phyloP scores from a whole-genome alignment of 2,113 vertebrate species.

The Notarius lentiginosus region DNA sequence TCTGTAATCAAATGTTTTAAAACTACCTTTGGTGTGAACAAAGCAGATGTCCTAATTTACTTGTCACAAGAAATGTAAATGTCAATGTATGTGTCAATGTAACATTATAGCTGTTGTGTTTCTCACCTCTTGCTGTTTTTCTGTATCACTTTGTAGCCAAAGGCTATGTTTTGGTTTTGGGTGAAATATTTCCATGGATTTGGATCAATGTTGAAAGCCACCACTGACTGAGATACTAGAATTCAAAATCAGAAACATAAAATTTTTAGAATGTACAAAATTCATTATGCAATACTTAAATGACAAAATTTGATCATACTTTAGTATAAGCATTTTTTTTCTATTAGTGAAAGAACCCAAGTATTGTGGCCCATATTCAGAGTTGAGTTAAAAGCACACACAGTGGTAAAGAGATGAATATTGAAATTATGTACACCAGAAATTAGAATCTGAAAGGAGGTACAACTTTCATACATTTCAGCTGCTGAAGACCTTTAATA shows the following conservation, averaged over 20 bases:
- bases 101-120: background rate
- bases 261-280: background rate
- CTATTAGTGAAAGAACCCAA: background rate
- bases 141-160: constrained; percentile 73
- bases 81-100: background rate
- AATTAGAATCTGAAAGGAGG: background rate
- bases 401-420: background rate
- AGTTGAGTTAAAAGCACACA: background rate
- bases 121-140: constrained; percentile 40
- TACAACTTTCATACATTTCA: background rate
- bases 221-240: constrained; percentile 53
- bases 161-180: constrained; percentile 42
- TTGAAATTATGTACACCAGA: background rate
- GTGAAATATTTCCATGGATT: constrained; percentile 59
- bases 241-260: background rate
- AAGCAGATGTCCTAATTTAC: background rate
- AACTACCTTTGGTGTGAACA: background rate
- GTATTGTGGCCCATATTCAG: background rate
- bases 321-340: background rate
- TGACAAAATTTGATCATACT: background rate
- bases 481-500: background rate
- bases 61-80: background rate
- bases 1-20: background rate
- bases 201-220: constrained; percentile 68
- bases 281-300: background rate